Evolutionary conservation across 2,888 invertebrate species (phyloP), one percentile per base, ranked within the genome.

Genomic region (Cephus runcator): DNA sequence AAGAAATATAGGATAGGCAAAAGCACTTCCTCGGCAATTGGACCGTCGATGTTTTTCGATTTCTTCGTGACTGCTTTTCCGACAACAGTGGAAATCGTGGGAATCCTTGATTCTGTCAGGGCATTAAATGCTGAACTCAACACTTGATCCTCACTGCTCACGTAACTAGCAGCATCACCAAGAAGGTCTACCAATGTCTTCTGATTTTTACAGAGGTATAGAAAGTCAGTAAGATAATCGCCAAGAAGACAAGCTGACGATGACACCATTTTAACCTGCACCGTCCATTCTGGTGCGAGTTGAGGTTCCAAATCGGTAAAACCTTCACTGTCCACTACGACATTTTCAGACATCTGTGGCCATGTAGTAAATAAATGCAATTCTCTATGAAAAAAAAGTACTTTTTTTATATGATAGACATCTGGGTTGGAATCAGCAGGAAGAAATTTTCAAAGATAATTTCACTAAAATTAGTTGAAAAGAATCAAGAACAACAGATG

Each of bases 301-400:
- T 94, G 91, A 1, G 98, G 97, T 89, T 98, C 96, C 86, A 99
- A 95, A 91, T 98, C 98, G 33, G 97, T 95, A 91, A 96, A 97
- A 82, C 95, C 95, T 84, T 97, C 96, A 81, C 96, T 97, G 89
- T 99, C 99, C 1, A 97, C 95, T 35, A 98, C 95, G 79, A 96
- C 94, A 90, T 96, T 95, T 90, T 98, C 98, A 3, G 96, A 94
- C 82, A 98, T 93, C 88, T 95, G 94, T 0, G 96, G 96, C 98
- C 98, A 99, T 34, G 96, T 96, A 73, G 97, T 95, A 89, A 96
- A 95, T 30, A 98, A 91, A 81, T 95, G 92, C 35, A 98, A 93
- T 90, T 96, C 95, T 76, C 95, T 95, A 83, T 31, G 84, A 84
- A 34, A 34, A 69, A 35, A 79, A 73, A 79, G 75, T 69, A 40